Evolutionary conservation across 1,140 invertebrate genomes (phyloP), one percentile per base, ranked within the genome.

Genomic region (Gonatopus flavifemur): DNA sequence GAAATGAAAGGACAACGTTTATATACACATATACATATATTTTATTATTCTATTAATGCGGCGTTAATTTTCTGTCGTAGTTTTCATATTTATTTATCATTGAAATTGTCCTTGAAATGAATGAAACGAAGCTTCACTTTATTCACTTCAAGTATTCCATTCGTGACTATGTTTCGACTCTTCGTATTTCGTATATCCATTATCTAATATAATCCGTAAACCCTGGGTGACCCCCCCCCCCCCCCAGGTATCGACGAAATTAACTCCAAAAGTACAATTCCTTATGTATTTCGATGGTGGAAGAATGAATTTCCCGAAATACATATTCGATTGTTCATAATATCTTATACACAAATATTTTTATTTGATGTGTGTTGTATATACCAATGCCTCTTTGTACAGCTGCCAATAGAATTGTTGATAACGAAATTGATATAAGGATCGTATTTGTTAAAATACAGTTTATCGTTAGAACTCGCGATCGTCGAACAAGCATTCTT

Each of bases 351-450:
- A 7, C 12, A 7, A 7, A 28, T 28, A 28, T 28, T 28, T 28
- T 28, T 28, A 28, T 12, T 28, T 28, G 6, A 28, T 12, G 6
- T 7, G 6, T 28, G 25, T 7, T 52, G 37, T 42, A n/a, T 32
- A 25, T 45, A 51, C 15, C 31, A 37, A 55, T 47, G 35, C 21
- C 24, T 33, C 37, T 47, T 24, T 55, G 42, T 55, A 55, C 48
- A 55, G 49, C 49, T 55, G 42, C 53, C 37, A 52, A 21, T 55
- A 52, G 25, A 46, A 52, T 31, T 41, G 15, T 55, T 46, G n/a
- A n/a, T n/a, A n/a, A 41, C 28, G 36, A 47, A 22, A 20, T 40
- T 50, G 8, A 45, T 52, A 42, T 35, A 30, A 42, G 28, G 6
- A 50, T 39, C 41, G 39, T 36, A 50, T 48, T 47, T 41, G 48